Conservation (phyloP, 2,888 invertebrate genomes). For the Notodonta ziczac region DNA sequence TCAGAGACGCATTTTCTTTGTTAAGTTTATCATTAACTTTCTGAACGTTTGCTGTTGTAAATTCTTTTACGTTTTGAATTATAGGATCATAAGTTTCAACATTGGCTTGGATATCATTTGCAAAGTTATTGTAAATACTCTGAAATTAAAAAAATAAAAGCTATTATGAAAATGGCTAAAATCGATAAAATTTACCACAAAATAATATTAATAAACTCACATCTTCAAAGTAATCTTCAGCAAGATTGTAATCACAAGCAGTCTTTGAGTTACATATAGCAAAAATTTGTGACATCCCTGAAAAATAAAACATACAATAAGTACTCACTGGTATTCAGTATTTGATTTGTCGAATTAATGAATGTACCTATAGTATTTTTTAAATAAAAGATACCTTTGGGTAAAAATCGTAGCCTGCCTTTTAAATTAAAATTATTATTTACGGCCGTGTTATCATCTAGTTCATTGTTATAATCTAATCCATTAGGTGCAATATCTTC, state of each 20-base stretch:
- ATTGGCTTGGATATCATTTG: constrained; percentile 72
- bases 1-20: constrained; percentile 58
- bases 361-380: not conserved
- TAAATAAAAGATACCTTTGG: constrained; percentile 75
- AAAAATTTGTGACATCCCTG: constrained; percentile 83
- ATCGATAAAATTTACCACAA: not conserved
- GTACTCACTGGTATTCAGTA: not conserved
- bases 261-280: constrained; percentile 56
- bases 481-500: constrained; percentile 10
- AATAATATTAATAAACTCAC: constrained; percentile 49
- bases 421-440: constrained; percentile 61
- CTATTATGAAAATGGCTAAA: not conserved
- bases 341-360: not conserved
- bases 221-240: constrained; percentile 63
- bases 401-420: constrained; percentile 78
- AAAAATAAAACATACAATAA: constrained; percentile 19
- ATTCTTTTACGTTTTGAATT: constrained; percentile 54
- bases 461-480: constrained; percentile 16
- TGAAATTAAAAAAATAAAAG: constrained; percentile 40
- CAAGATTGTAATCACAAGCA: constrained; percentile 39
- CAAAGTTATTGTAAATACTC: constrained; percentile 73
- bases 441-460: constrained; percentile 12
- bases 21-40: constrained; percentile 57
- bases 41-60: constrained; percentile 49
- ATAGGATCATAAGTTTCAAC: constrained; percentile 68